Percentiles rank a stretch among this genome's conserved stretches.
Evolutionary conservation across 2,113 vertebrate species (phyloP).

Genomic region (Chionis minor): DNA sequence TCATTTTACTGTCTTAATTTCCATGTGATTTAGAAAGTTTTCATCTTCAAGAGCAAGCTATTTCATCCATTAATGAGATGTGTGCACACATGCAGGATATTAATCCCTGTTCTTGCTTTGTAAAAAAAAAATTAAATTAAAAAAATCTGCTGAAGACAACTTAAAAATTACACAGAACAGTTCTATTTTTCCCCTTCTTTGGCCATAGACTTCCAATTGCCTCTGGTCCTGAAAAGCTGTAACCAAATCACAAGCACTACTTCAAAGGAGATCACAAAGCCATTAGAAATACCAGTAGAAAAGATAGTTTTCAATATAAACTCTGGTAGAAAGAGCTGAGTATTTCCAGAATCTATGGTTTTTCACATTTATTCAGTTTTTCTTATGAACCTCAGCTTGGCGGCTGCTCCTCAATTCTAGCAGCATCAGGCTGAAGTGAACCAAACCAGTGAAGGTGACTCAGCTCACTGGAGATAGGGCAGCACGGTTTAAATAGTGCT

Average conservation of each 20-base stretch:
- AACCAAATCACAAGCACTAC: neutral
- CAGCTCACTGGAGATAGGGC: neutral
- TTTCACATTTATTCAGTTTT: neutral
- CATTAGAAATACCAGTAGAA: neutral
- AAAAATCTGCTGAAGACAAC: neutral
- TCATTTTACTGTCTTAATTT: neutral
- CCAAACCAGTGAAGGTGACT: neutral
- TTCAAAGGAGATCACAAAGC: neutral
- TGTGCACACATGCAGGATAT: neutral
- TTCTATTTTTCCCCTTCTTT: neutral
- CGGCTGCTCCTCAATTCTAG: neutral
- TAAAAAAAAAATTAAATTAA: neutral
- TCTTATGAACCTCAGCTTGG: rapidly evolving
- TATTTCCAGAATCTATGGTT: neutral
- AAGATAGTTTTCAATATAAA: neutral
- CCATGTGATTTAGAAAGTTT: neutral
- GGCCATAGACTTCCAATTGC: neutral
- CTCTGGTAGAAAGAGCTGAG: neutral
- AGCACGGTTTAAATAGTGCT: neutral
- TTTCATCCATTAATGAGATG: neutral
- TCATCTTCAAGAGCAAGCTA: neutral
- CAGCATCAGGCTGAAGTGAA: rapidly evolving
- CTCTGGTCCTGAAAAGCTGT: neutral
- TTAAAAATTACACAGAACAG: neutral
- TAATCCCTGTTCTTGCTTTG: neutral